Percentiles rank a stretch among this genome's conserved stretches.
phyloP scores from a whole-genome alignment of 2,113 vertebrate species.

The Brachypodius melanocephalos region DNA sequence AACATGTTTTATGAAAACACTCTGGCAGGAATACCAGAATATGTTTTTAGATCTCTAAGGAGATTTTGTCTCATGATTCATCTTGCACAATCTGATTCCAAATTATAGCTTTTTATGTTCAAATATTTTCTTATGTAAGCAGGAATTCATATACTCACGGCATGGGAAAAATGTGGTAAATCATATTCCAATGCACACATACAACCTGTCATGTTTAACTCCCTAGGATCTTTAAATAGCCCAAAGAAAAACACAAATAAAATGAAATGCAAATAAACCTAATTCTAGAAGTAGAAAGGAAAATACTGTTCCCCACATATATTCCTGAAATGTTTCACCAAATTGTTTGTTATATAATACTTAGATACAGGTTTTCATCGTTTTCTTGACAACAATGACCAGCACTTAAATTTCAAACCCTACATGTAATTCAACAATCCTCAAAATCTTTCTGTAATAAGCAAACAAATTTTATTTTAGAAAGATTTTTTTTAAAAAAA shows the following conservation, averaged over 20 bases:
- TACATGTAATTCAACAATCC: neutral
- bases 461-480: neutral
- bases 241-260: constrained; percentile 47
- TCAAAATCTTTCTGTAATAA: neutral
- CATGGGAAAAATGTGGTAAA: constrained; percentile 53
- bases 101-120: constrained; percentile 56
- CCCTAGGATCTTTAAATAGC: constrained; percentile 38
- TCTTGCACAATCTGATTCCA: constrained; percentile 46
- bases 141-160: constrained; percentile 43
- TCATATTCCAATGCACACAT: constrained; percentile 28
- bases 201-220: constrained; percentile 33
- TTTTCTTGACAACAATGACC: neutral
- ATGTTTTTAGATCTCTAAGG: constrained; percentile 26
- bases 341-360: neutral
- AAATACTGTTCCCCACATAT: neutral
- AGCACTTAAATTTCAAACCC: neutral
- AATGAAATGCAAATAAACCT: constrained; percentile 23
- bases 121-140: constrained; percentile 64
- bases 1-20: constrained; percentile 51
- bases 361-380: neutral
- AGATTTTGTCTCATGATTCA: constrained; percentile 56
- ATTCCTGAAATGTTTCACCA: neutral
- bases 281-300: constrained; percentile 36
- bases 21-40: constrained; percentile 29
- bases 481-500: no score